A percentile compares a stretch with the other conserved stretches of the same genome.
phyloP scores from a whole-genome alignment of 2,113 vertebrate genomes.

The Ptyas mucosa region DNA sequence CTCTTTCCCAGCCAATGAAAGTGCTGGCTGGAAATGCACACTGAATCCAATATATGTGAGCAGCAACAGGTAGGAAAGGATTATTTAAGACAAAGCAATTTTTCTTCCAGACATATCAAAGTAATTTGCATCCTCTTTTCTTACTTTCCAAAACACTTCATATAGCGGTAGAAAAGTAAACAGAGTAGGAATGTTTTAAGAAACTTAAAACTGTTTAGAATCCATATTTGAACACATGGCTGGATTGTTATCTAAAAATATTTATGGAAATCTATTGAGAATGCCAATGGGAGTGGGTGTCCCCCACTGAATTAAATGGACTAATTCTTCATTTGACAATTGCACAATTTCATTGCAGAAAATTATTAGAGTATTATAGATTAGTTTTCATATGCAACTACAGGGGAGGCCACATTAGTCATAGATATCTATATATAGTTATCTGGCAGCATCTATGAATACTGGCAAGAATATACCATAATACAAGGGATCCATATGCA shows the following conservation, averaged over 20 bases:
- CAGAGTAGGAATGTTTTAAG: neutral
- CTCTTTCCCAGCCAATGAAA: neutral
- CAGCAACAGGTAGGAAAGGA: neutral
- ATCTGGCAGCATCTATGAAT: neutral
- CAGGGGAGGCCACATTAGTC: neutral
- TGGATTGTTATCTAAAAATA: constrained; percentile 8
- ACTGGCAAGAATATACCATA: constrained; percentile 6
- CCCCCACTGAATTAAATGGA: neutral
- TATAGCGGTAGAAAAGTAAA: neutral
- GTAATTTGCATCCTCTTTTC: neutral
- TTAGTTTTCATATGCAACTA: neutral
- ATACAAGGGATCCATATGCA: neutral
- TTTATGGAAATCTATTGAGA: constrained; percentile 23
- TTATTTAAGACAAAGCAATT: neutral
- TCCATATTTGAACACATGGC: neutral
- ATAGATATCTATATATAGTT: constrained; percentile 9
- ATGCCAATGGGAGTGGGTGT: neutral
- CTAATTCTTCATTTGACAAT: fast-evolving
- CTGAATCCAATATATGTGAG: neutral
- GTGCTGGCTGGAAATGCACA: neutral
- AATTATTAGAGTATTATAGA: neutral
- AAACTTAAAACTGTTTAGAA: neutral
- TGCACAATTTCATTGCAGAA: neutral
- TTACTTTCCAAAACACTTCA: neutral
- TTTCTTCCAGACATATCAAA: neutral